These are phyloP conservation scores for Carassius auratus DNA, from an alignment of 2,113 vertebrate species.

Conservation along the genomic window DNA sequence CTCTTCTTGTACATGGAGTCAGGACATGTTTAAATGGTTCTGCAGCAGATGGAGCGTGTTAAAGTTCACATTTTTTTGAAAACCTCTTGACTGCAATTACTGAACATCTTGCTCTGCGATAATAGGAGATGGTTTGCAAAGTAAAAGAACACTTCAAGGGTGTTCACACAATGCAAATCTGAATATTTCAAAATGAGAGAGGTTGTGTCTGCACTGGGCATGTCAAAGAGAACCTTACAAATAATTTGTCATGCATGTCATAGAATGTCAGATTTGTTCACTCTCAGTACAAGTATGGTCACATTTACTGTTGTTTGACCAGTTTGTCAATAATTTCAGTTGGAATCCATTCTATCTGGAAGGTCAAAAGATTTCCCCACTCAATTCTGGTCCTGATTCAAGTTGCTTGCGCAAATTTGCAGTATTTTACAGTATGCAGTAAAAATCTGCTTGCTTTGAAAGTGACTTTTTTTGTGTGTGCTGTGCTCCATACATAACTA, in stretches of 20 bases:
- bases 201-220: not conserved
- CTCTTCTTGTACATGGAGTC: slow-evolving; percentile 15
- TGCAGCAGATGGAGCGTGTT: not conserved
- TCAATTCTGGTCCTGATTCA: not conserved
- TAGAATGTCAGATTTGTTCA: not conserved
- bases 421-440: not conserved
- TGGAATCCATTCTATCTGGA: not conserved
- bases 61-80: not conserved
- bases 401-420: not conserved
- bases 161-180: not conserved
- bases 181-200: not conserved
- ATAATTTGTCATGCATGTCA: not conserved
- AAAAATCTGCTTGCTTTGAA: not conserved
- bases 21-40: not conserved
- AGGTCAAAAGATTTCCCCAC: not conserved
- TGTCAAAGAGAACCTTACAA: not conserved
- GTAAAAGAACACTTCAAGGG: not conserved
- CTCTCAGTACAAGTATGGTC: not conserved
- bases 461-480: not conserved
- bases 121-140: not conserved
- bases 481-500: not conserved
- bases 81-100: slow-evolving; percentile 9
- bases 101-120: not conserved
- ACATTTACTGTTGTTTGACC: not conserved
- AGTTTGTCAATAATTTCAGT: not conserved